A percentile compares a stretch with the other conserved stretches of the same genome.
phyloP scores from a whole-genome alignment of 1,140 invertebrate species.

The Calycopis cecrops region DNA sequence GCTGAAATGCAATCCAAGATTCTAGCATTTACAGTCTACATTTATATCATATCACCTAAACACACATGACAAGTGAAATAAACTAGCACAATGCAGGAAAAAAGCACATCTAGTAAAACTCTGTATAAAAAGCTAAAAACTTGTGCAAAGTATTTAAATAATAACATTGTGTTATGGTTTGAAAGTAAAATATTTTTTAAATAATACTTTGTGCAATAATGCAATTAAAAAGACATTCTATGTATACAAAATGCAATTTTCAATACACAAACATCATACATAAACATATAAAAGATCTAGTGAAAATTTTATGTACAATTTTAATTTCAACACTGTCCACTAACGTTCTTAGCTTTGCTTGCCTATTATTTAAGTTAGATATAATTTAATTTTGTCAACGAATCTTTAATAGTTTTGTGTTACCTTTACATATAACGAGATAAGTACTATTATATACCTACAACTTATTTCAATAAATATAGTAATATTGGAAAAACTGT shows the following conservation, averaged over 20 bases:
- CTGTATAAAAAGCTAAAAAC: slow-evolving; percentile 24
- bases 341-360: slow-evolving; percentile 61
- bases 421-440: background rate
- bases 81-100: slow-evolving; percentile 30
- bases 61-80: slow-evolving; percentile 25
- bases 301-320: too few species aligned
- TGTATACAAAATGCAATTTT: slow-evolving; percentile 2
- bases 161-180: slow-evolving; percentile 6
- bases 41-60: slow-evolving; percentile 35
- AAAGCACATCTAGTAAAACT: slow-evolving; percentile 24
- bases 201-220: background rate
- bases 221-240: background rate
- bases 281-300: too few species aligned
- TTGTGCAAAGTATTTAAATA: slow-evolving; percentile 9
- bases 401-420: slow-evolving; percentile 22
- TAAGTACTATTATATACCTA: too few species aligned
- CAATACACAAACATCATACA: background rate
- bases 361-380: background rate
- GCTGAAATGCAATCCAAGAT: slow-evolving; percentile 69
- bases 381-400: slow-evolving; percentile 17
- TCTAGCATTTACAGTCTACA: slow-evolving; percentile 65
- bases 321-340: slow-evolving; percentile 51
- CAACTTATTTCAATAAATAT: too few species aligned
- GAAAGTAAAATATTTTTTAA: background rate
- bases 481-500: too few species aligned